These are phyloP conservation scores for Scophthalmus maximus DNA, from an alignment of 2,113 vertebrate species.

Conservation along the genomic window DNA sequence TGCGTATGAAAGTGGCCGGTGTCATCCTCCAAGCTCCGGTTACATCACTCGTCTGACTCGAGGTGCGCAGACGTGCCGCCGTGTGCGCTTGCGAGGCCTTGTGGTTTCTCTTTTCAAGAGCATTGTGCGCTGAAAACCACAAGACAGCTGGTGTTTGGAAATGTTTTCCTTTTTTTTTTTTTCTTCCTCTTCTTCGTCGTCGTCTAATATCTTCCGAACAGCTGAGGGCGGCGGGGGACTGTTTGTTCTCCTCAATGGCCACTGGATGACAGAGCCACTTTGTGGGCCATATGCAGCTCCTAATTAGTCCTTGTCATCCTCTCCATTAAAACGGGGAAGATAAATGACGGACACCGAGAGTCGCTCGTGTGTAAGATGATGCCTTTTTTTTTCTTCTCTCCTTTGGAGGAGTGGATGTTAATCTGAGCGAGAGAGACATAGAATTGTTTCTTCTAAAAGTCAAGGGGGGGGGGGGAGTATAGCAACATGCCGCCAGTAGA, in stretches of 20 bases:
- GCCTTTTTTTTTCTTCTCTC: too few species aligned
- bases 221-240: slow-evolving; percentile 79
- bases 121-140: slow-evolving; percentile 73
- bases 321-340: slow-evolving; percentile 68
- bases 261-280: slow-evolving; percentile 84
- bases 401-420: slow-evolving; percentile 55
- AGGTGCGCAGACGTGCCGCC: slow-evolving; percentile 45
- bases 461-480: too few species aligned
- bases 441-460: too few species aligned
- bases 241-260: slow-evolving; percentile 75
- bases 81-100: slow-evolving; percentile 57
- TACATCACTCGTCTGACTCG: slow-evolving; percentile 53
- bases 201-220: slow-evolving; percentile 79
- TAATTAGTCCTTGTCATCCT: slow-evolving; percentile 81
- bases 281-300: slow-evolving; percentile 73
- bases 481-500: slow-evolving; percentile 73
- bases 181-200: too few species aligned
- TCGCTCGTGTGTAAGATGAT: slow-evolving; percentile 50
- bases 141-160: slow-evolving; percentile 77
- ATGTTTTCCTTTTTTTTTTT: slow-evolving; percentile 46
- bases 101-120: slow-evolving; percentile 74
- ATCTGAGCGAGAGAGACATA: slow-evolving; percentile 8
- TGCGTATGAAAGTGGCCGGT: slow-evolving; percentile 41
- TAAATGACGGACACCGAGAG: slow-evolving; percentile 64
- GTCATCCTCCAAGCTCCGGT: slow-evolving; percentile 31